Conservation (phyloP, 1,140 invertebrate genomes). For the Thaumatotibia leucotreta region DNA sequence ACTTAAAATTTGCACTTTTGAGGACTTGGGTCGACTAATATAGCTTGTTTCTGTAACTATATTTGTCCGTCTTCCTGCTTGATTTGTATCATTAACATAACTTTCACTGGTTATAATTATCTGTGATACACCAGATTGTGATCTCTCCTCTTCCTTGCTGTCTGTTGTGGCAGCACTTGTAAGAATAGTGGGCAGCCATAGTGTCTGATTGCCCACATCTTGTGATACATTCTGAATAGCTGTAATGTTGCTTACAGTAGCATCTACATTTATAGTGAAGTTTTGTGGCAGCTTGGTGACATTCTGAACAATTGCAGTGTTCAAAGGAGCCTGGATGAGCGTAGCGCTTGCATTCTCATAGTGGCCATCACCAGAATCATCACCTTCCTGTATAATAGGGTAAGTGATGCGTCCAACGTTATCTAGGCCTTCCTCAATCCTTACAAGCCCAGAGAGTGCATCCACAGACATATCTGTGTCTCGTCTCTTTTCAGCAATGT, state of each 20-base stretch:
- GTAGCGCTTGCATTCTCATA: slow-evolving; percentile 62
- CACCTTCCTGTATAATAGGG: slow-evolving; percentile 58
- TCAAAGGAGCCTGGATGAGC: slow-evolving; percentile 65
- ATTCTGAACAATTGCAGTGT: slow-evolving; percentile 67
- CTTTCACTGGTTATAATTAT: slow-evolving; percentile 71
- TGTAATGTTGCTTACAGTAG: slow-evolving; percentile 65
- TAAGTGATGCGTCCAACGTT: slow-evolving; percentile 57
- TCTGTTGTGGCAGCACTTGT: slow-evolving; percentile 51
- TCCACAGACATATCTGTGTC: slow-evolving; percentile 63
- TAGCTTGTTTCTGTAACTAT: slow-evolving; percentile 64
- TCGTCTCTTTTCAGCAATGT: slow-evolving; percentile 57
- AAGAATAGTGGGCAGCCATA: slow-evolving; percentile 67
- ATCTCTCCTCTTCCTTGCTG: slow-evolving; percentile 60
- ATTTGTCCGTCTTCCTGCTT: slow-evolving; percentile 49
- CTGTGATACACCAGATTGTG: slow-evolving; percentile 62
- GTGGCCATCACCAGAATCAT: slow-evolving; percentile 55
- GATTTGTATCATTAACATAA: slow-evolving; percentile 55
- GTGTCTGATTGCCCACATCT: slow-evolving; percentile 66
- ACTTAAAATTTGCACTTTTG: slow-evolving; percentile 70
- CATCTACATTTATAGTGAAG: slow-evolving; percentile 69
- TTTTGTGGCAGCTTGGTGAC: slow-evolving; percentile 70
- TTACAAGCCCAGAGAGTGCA: slow-evolving; percentile 56
- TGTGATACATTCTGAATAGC: slow-evolving; percentile 70
- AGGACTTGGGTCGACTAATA: slow-evolving; percentile 53
- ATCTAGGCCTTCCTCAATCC: slow-evolving; percentile 59